Conservation (phyloP, 2,797 vertebrate species). For the Glossophaga mutica region DNA sequence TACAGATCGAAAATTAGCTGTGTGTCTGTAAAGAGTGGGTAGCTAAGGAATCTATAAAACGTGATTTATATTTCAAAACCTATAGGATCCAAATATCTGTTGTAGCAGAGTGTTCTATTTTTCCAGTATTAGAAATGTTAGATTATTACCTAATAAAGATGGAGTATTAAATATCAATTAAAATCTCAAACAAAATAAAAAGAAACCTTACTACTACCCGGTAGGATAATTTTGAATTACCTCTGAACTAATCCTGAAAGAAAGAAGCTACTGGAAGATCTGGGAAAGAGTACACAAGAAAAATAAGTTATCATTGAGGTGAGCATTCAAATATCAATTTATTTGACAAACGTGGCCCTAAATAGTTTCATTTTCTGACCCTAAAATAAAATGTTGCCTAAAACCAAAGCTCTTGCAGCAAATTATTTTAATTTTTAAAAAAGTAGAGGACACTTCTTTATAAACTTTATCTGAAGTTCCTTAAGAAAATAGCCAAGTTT, state of each 20-base stretch:
- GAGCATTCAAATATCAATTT: neutral
- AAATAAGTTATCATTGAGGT: neutral
- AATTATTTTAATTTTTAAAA: slow-evolving; percentile 43
- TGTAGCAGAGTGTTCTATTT: neutral
- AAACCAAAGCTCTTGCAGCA: neutral
- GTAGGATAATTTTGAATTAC: neutral
- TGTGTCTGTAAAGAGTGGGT: neutral
- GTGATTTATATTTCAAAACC: neutral
- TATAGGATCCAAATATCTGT: neutral
- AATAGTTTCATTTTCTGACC: slow-evolving; percentile 29
- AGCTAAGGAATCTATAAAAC: slow-evolving; percentile 17
- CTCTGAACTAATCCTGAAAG: slow-evolving; percentile 23
- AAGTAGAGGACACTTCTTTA: slow-evolving; percentile 36
- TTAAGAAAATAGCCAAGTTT: slow-evolving; percentile 71
- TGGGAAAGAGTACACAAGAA: neutral
- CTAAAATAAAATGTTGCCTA: neutral
- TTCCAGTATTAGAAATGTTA: neutral
- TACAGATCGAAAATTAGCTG: neutral
- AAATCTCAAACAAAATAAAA: slow-evolving; percentile 36
- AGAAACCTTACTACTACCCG: neutral
- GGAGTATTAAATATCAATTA: slow-evolving; percentile 28
- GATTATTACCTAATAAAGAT: neutral
- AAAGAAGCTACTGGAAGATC: neutral
- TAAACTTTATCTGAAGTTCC: slow-evolving; percentile 68
- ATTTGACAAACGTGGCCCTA: slow-evolving; percentile 4